Evolutionary conservation across 2,888 invertebrate species (phyloP).

Genomic region (Eristalinus aeneus): DNA sequence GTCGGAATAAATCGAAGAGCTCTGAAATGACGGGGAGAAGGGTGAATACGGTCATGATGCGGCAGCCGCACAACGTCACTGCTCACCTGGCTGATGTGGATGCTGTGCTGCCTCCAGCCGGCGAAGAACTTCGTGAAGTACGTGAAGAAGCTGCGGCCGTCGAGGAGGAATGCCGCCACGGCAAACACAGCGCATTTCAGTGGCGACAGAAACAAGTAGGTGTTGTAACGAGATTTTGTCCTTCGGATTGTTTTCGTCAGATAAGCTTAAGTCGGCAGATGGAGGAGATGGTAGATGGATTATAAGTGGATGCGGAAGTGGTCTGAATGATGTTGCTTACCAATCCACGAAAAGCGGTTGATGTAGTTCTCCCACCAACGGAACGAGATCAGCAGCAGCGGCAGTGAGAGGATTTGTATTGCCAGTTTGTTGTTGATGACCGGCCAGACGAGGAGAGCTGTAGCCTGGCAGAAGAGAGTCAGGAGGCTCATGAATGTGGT

Average conservation of each 20-base stretch:
- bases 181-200: conserved; percentile 90
- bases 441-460: conserved; percentile 87
- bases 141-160: conserved; percentile 74
- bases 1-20: conserved; percentile 48
- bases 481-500: conserved; percentile 76
- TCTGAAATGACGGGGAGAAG: conserved; percentile 14
- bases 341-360: conserved; percentile 77
- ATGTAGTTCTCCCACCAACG: conserved; percentile 94
- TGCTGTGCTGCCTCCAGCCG: conserved; percentile 82
- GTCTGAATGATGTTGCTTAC: conserved; percentile 69
- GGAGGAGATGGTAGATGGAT: neutral
- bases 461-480: conserved; percentile 85
- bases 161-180: conserved; percentile 83
- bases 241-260: conserved; percentile 81
- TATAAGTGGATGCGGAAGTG: neutral
- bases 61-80: neutral
- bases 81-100: conserved; percentile 82
- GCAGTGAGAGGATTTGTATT: conserved; percentile 84
- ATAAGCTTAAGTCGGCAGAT: conserved; percentile 73
- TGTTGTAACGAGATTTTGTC: conserved; percentile 86
- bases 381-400: conserved; percentile 86
- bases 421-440: conserved; percentile 81
- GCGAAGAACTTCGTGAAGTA: conserved; percentile 81
- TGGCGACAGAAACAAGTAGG: conserved; percentile 87
- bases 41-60: conserved; percentile 5